Evolutionary conservation across 2,797 vertebrate species (phyloP).

Genomic region (Emydoidea blandingii): DNA sequence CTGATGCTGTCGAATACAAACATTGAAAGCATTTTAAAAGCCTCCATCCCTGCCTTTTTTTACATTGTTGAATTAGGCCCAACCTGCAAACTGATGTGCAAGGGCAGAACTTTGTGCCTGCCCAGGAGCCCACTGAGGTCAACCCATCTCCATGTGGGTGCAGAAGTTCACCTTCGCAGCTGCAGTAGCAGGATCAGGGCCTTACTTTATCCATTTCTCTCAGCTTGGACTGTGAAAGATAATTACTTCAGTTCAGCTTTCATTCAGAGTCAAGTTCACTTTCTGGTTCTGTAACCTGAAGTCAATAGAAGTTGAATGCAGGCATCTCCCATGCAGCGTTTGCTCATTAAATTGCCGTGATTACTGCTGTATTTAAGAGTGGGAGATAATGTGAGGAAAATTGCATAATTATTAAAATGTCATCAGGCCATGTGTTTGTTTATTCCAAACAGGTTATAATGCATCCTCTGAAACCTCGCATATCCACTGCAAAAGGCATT

Average conservation of each 20-base stretch:
- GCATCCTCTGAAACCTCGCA: slow-evolving; percentile 91
- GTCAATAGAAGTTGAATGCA: background rate
- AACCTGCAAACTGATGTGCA: background rate
- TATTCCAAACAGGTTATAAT: slow-evolving; percentile 88
- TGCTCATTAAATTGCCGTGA: background rate
- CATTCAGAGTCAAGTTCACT: background rate
- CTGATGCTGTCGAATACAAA: background rate
- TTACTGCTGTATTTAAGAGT: background rate
- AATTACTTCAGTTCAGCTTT: background rate
- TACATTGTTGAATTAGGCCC: background rate
- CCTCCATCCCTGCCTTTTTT: accelerated
- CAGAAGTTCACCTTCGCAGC: background rate
- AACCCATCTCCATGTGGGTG: background rate
- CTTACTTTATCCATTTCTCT: background rate
- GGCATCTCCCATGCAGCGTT: background rate
- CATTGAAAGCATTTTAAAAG: background rate
- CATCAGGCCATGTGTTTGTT: background rate
- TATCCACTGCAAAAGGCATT: slow-evolving; percentile 86
- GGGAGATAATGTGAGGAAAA: background rate
- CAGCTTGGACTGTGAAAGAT: background rate
- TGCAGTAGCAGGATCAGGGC: background rate
- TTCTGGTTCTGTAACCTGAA: background rate
- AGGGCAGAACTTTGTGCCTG: accelerated
- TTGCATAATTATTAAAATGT: background rate
- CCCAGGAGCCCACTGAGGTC: accelerated